Conservation (phyloP, 2,113 vertebrate species). For the Ivindomyrus marchei region DNA sequence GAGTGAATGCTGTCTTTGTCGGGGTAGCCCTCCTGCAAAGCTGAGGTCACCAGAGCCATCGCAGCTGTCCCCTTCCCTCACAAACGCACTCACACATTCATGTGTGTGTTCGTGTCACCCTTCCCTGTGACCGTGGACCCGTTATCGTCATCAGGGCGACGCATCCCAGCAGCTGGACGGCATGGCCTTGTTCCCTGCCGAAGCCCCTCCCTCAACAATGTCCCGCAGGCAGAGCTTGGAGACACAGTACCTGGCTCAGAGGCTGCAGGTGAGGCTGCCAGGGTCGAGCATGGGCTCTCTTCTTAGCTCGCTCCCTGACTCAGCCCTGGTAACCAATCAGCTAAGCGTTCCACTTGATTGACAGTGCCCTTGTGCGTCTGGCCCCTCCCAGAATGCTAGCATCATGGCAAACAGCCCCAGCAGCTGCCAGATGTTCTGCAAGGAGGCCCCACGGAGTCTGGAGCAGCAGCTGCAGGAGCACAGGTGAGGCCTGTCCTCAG, state of each 20-base stretch:
- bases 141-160: slow-evolving; percentile 66
- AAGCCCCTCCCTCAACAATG: slow-evolving; percentile 64
- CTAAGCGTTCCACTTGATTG: background rate
- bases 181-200: slow-evolving; percentile 62
- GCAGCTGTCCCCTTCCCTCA: background rate
- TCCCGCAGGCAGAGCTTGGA: slow-evolving; percentile 83
- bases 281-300: background rate
- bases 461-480: slow-evolving; percentile 97
- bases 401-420: slow-evolving; percentile 79
- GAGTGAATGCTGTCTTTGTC: slow-evolving; percentile 60
- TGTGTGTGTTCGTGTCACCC: background rate
- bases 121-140: slow-evolving; percentile 21
- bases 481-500: slow-evolving; percentile 60
- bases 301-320: background rate
- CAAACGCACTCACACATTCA: background rate
- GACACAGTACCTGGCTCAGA: slow-evolving; percentile 81
- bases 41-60: background rate
- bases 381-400: slow-evolving; percentile 64
- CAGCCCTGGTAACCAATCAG: background rate
- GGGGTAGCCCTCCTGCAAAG: slow-evolving; percentile 27
- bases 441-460: slow-evolving; percentile 85
- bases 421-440: slow-evolving; percentile 86
- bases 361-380: slow-evolving; percentile 25
- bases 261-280: slow-evolving; percentile 71
- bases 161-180: slow-evolving; percentile 68